phyloP scores from a whole-genome alignment of 2,797 vertebrate genomes.

The Emys orbicularis region DNA sequence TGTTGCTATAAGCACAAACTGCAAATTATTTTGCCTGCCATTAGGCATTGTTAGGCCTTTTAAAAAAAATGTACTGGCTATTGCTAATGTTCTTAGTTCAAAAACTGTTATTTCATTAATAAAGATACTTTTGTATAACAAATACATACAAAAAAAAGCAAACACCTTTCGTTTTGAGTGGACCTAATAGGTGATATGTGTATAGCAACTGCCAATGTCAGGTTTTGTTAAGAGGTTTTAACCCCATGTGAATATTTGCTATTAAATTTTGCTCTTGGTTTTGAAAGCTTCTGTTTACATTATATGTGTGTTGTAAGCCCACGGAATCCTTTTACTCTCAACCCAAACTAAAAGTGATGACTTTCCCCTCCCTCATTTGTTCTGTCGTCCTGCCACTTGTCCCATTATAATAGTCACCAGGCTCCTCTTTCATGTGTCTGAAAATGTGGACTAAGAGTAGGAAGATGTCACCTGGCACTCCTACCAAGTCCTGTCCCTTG shows the following conservation, averaged over 20 bases:
- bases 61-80: background rate
- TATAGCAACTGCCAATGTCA: background rate
- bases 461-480: background rate
- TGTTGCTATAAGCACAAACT: background rate
- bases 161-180: background rate
- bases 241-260: background rate
- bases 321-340: background rate
- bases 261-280: background rate
- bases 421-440: background rate
- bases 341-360: background rate
- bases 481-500: constrained; percentile 5
- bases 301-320: background rate
- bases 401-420: background rate
- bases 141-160: background rate
- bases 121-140: background rate
- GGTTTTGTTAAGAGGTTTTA: background rate
- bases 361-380: background rate
- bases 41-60: background rate
- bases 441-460: background rate
- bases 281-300: background rate
- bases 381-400: background rate
- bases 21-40: background rate
- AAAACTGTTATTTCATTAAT: background rate
- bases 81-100: background rate
- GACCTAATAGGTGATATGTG: background rate